Percentiles rank a stretch among this genome's conserved stretches.
phyloP scores from a whole-genome alignment of 1,140 invertebrate species.

The Drosophila lacteicornis region DNA sequence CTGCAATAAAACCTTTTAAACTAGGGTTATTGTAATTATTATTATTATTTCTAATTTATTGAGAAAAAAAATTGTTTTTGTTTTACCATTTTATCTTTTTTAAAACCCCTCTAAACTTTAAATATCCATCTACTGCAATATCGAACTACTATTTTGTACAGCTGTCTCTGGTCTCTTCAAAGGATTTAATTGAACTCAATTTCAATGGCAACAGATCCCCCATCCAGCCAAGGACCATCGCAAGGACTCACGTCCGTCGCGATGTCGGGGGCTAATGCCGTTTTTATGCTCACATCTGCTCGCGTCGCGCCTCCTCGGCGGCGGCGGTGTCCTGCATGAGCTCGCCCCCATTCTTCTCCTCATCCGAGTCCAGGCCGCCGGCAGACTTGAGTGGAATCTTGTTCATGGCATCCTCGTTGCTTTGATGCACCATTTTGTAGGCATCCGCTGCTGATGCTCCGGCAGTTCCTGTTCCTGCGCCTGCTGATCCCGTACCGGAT shows the following conservation, averaged over 20 bases:
- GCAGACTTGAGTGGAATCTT: constrained; percentile 82
- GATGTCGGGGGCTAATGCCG: background rate
- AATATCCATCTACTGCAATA: background rate
- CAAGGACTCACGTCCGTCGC: background rate
- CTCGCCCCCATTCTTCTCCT: constrained; percentile 81
- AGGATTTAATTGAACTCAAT: constrained; percentile 5
- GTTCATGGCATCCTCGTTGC: constrained; percentile 81
- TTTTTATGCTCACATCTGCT: constrained; percentile 71
- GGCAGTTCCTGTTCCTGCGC: constrained; percentile 37
- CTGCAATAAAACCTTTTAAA: no score
- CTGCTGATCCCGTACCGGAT: constrained; percentile 29
- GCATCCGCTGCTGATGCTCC: constrained; percentile 67
- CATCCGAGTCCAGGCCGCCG: constrained; percentile 69
- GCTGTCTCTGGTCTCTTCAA: background rate
- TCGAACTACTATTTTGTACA: background rate
- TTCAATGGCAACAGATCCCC: constrained; percentile 1
- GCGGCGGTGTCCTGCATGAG: constrained; percentile 77
- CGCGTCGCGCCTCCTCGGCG: constrained; percentile 78
- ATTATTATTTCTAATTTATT: no score
- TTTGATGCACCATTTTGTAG: constrained; percentile 82
- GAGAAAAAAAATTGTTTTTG: no score
- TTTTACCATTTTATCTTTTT: no score
- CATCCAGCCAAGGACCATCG: background rate
- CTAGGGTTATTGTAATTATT: no score
- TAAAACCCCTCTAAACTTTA: background rate